Conservation (phyloP, 2,888 invertebrate species). For the Patella depressa region DNA sequence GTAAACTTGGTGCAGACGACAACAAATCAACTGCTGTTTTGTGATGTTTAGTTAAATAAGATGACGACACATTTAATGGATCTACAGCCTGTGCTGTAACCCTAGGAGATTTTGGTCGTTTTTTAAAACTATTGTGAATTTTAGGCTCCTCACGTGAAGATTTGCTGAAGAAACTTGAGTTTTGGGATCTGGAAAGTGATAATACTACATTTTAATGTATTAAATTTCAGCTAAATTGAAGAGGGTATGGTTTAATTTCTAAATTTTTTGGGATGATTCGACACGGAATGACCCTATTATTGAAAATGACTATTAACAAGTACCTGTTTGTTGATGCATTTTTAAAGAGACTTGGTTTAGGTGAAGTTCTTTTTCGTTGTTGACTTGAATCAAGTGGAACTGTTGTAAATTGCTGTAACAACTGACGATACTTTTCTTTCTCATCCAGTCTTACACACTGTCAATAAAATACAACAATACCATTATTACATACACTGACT, state of each 20-base stretch:
- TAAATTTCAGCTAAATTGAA: conserved; percentile 15
- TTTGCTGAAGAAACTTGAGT: not conserved
- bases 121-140: not conserved
- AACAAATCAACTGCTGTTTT: not conserved
- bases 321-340: not conserved
- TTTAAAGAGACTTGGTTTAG: no score
- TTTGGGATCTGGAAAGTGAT: not conserved
- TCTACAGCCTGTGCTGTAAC: not conserved
- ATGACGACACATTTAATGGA: not conserved
- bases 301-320: not conserved
- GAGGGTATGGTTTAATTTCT: no score
- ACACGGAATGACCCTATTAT: not conserved
- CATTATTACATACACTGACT: not conserved
- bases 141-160: not conserved
- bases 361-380: no score
- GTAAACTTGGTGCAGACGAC: not conserved
- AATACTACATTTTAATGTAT: conserved; percentile 17
- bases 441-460: conserved; percentile 60
- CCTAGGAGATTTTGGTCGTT: not conserved
- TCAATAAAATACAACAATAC: conserved; percentile 5
- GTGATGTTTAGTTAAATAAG: not conserved
- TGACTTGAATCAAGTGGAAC: conserved; percentile 28
- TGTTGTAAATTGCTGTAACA: conserved; percentile 56
- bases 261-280: no score
- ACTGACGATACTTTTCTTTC: conserved; percentile 53